Conservation (phyloP, 2,888 invertebrate genomes). For the Platycheirus rosarum region DNA sequence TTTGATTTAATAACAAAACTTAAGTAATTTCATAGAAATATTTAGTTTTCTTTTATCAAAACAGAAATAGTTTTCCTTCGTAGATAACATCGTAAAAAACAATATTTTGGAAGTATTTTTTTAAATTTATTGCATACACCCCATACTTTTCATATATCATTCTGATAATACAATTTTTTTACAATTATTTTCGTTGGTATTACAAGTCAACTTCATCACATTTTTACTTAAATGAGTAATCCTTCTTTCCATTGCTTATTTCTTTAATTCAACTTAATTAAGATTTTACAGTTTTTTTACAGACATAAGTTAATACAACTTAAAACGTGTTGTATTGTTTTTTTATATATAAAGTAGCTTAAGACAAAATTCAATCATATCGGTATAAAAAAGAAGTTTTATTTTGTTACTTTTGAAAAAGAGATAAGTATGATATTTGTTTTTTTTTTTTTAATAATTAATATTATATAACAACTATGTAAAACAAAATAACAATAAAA, state of each 20-base stretch:
- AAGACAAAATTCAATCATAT: constrained; percentile 31
- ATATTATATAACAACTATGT: constrained; percentile 41
- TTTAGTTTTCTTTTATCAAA: background rate
- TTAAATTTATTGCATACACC: constrained; percentile 34
- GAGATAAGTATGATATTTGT: constrained; percentile 51
- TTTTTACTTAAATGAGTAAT: constrained; percentile 17
- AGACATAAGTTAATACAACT: constrained; percentile 50
- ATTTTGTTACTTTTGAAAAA: constrained; percentile 9
- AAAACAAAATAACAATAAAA: constrained; percentile 56
- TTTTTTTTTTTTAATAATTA: constrained; percentile 33
- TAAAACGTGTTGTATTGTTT: constrained; percentile 16
- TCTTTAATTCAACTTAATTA: background rate
- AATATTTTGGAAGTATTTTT: constrained; percentile 1
- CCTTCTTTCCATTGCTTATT: constrained; percentile 47
- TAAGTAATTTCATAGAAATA: background rate
- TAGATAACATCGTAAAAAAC: background rate
- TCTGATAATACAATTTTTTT: background rate
- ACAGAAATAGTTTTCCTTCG: background rate
- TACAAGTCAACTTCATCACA: constrained; percentile 37
- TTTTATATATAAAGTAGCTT: constrained; percentile 13
- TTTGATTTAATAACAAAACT: no score
- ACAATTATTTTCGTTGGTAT: constrained; percentile 49
- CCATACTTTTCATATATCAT: background rate
- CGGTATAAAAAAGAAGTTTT: constrained; percentile 38
- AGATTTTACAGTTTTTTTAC: constrained; percentile 8